Conservation (phyloP, 2,888 invertebrate species). For the Dexiosoma caninum region DNA sequence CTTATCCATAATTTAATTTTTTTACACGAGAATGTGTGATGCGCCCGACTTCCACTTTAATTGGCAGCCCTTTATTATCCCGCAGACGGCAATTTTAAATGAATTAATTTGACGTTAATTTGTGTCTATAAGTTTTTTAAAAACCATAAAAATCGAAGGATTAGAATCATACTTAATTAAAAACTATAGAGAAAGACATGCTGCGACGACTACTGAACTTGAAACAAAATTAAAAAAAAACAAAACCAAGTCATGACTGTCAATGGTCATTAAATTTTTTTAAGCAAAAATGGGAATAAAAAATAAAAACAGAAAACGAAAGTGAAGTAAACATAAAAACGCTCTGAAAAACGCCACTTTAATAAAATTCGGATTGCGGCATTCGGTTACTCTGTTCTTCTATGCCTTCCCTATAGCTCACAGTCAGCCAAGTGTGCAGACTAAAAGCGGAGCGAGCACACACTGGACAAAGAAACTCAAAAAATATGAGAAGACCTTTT, state of each 20-base stretch:
- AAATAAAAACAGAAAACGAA: slow-evolving; percentile 9
- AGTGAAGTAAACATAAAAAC: slow-evolving; percentile 22
- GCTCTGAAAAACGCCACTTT: slow-evolving; percentile 45
- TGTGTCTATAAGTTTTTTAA: slow-evolving; percentile 47
- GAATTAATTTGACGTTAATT: slow-evolving; percentile 57
- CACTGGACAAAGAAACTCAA: too few relatives aligned
- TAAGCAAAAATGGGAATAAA: slow-evolving; percentile 18
- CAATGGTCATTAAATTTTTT: slow-evolving; percentile 44
- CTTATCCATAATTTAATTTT: background rate
- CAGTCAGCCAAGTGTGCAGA: slow-evolving; percentile 29
- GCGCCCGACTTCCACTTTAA: slow-evolving; percentile 1
- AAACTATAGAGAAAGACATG: slow-evolving; percentile 21
- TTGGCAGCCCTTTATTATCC: slow-evolving; percentile 22
- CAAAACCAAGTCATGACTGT: slow-evolving; percentile 23
- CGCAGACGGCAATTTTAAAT: slow-evolving; percentile 31
- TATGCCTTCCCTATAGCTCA: background rate
- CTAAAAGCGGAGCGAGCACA: background rate
- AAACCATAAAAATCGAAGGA: slow-evolving; percentile 49
- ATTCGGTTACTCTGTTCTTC: background rate
- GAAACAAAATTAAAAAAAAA: background rate
- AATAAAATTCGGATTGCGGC: slow-evolving; percentile 28
- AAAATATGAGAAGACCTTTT: background rate
- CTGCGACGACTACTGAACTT: slow-evolving; percentile 16
- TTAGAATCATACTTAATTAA: slow-evolving; percentile 52
- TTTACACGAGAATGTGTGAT: slow-evolving; percentile 30